Conservation (phyloP, 2,113 vertebrate genomes). For the Sprattus sprattus region DNA sequence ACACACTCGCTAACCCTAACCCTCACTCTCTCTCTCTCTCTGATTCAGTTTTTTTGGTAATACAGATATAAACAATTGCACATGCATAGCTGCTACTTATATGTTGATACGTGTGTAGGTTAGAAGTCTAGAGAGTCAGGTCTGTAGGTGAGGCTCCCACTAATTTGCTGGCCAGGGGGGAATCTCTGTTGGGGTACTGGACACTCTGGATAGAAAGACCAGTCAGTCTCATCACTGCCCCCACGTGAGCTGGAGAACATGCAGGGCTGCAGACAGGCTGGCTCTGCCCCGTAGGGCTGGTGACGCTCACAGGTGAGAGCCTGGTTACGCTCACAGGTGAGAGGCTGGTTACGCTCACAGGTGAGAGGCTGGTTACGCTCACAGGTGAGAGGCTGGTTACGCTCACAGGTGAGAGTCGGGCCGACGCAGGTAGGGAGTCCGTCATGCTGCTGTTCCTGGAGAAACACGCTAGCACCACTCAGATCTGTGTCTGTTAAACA, state of each 20-base stretch:
- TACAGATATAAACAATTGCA: neutral
- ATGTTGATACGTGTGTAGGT: neutral
- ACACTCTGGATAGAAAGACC: conserved; percentile 37
- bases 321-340: conserved; percentile 13
- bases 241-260: conserved; percentile 35
- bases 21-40: conserved; percentile 11
- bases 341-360: neutral
- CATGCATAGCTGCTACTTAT: neutral
- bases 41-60: conserved; percentile 5
- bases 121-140: conserved; percentile 36
- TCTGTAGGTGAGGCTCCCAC: conserved; percentile 23
- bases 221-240: conserved; percentile 29
- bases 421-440: conserved; percentile 13
- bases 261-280: conserved; percentile 28
- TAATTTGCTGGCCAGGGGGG: conserved; percentile 29
- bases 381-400: conserved; percentile 13
- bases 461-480: neutral
- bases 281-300: conserved; percentile 26
- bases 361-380: conserved; percentile 11
- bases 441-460: neutral
- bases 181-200: conserved; percentile 30
- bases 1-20: conserved; percentile 20
- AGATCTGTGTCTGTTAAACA: neutral
- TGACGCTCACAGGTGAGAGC: neutral
- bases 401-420: conserved; percentile 11